Base-by-base conservation (phyloP, 2,888 invertebrate genomes). In the Gonocerus acuteangulatus region DNA sequence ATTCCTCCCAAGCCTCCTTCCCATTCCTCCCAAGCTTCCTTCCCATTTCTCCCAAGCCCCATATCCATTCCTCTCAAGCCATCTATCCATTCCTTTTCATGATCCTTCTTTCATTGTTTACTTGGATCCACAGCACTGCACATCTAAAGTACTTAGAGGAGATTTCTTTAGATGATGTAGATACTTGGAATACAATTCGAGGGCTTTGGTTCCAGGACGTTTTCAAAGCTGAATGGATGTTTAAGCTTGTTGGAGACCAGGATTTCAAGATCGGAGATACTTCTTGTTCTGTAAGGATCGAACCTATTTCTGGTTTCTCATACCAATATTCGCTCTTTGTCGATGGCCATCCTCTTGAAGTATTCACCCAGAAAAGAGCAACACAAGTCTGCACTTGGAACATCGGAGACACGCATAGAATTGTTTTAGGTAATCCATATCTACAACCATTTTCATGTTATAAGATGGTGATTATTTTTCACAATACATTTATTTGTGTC, bases 231-330 rank as follows among this genome's bases (percentile, higher is more conserved):
- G 92, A 94, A 62, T 94, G 91, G 90, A 90, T 94, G 90, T 94
- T 95, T 73, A 88, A 89, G 70, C 73, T 94, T 48, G 93, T 94
- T 0, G 94, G 94, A 1, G 84, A 85, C 68, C 92, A 94, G 74
- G 75, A 80, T 7, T 89, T 94, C 72, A 78, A 76, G 44, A 79
- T 91, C 44, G 86, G 86, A 1, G 72, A 72, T 34, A 71, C 75
- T 1, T 75, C 73, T 54, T 81, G 81, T 67, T 70, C 72, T 15
- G 78, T 84, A 56, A 73, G 74, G 47, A 80, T 84, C 13, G 81
- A 80, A 65, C 81, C 82, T 11, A 74, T 78, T 23, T 79, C 79
- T 69, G 83, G 84, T 7, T 88, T 93, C 71, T 83, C 85, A 34
- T 94, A 92, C 73, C 82, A 85, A 65, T 94, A 95, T 71, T 82